Evolutionary conservation across 1,140 invertebrate species (phyloP), one percentile per base, ranked within the genome.

Genomic region (Yoshiicerus persimilis): DNA sequence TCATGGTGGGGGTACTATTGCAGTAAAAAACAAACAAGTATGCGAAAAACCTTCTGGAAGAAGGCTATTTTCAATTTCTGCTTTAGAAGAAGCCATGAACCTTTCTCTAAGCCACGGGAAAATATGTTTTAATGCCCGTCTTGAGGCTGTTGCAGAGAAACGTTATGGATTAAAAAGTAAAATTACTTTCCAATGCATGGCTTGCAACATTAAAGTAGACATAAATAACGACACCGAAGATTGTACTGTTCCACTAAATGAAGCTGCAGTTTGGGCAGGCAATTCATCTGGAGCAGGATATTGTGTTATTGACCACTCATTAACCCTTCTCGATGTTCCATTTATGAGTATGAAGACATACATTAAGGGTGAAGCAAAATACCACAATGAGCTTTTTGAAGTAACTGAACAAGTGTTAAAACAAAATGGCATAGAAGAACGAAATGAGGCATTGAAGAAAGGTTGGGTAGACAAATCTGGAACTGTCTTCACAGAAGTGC

Each of bases 401-500:
- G 32, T 23, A 1, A n/a, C 75, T 0, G n/a, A 16, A 62, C 20
- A 84, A 25, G 20, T 84, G 6, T 39, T 88, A 32, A 1, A 38
- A 13, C 13, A 88, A 47, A 88, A 88, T 38, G 87, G 87, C 9
- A 25, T 9, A 11, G 34, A 91, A 86, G 90, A 91, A 86, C 66
- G 34, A 62, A 13, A 56, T 34, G 64, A 66, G 62, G 89, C 90
- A 20, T n/a, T 89, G 36, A 56, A 84, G 87, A 10, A 75, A 11
- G 90, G 86, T 2, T 86, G 91, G 87, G 30, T 89, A 20, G 90
- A 83, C 32, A 8, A 38, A 6, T 86, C 91, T 41, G 91, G 91
- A n/a, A 88, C 91, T 86, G 91, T 91, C 3, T 90, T 41, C 23
- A 92, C 92, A n/a, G 87, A 89, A 4, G 92, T 93, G 5, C 70